Base-by-base conservation (phyloP, 2,797 vertebrate genomes). In the Sorex maritimensis region DNA sequence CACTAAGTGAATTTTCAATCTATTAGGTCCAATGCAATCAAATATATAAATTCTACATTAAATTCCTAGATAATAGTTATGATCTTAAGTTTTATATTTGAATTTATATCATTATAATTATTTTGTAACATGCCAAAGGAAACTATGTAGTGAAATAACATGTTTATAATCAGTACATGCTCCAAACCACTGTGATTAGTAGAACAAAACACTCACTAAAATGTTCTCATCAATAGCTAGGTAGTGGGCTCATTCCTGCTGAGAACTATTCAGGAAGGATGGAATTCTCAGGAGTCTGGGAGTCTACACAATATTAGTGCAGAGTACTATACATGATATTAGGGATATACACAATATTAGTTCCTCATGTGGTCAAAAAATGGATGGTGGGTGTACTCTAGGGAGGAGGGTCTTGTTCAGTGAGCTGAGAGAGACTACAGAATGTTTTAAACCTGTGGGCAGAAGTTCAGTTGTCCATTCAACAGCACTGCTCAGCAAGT, bases 401-500 rank as follows among this genome's bases (percentile, higher is more conserved):
- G 74, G 65, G 12, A 14, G 4, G 7, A 26, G 11, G 46, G 28
- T 9, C 0, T 0, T 2, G 5, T 19, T 19, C 34, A 34, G 2
- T n/a, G 34, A 49, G 23, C 30, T 28, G 12, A 55, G 49, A 81
- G 46, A 28, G 3, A 23, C 19, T 44, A 13, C 30, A 2, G 5
- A 0, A 8, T 8, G 17, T 34, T 11, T 63, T n/a, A 13, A 46
- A 3, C 14, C 0, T 26, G 6, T 49, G 81, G 3, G 15, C 41
- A 3, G 38, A 0, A 1, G 49, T 26, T 34, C 4, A 7, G 6
- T 38, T 46, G 5, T 0, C 9, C 17, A 11, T 52, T 63, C 24
- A 34, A 5, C 10, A 0, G 0, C 6, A 2, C 8, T 68, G 7
- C 6, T 72, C 21, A 19, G 67, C 0, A 0, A 3, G 15, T 13